phyloP scores from a whole-genome alignment of 2,888 invertebrate species.

The Ramazzottius varieornatus region DNA sequence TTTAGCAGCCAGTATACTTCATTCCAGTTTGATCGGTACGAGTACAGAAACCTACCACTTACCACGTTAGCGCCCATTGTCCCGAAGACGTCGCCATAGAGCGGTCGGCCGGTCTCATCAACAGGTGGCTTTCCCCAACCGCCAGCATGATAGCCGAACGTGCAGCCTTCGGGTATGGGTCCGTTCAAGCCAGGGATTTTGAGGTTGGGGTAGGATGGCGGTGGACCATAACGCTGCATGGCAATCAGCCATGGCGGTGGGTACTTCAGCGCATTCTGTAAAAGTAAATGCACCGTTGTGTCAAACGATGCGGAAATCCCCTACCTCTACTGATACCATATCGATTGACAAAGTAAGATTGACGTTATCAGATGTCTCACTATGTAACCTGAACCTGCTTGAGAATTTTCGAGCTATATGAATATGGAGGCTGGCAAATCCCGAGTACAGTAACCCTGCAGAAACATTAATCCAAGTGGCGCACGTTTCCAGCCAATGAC shows the following conservation, averaged over 20 bases:
- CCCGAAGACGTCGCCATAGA: slow-evolving; percentile 97
- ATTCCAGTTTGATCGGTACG: no score
- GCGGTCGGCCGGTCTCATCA: slow-evolving; percentile 82
- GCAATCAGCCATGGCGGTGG: slow-evolving; percentile 90
- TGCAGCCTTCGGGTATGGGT: slow-evolving; percentile 34
- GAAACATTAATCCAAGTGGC: no score
- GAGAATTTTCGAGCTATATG: no score
- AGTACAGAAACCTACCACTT: background rate
- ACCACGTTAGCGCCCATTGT: slow-evolving; percentile 24
- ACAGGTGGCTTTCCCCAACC: slow-evolving; percentile 99
- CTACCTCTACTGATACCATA: no score
- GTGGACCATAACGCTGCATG: slow-evolving; percentile 92
- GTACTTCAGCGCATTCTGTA: slow-evolving; percentile 27
- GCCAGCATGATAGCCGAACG: slow-evolving; percentile 95
- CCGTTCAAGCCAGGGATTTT: slow-evolving; percentile 53
- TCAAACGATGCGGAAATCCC: no score
- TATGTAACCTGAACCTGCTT: no score
- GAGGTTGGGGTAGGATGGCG: slow-evolving; percentile 90
- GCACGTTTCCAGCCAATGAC: no score
- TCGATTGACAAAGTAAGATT: no score
- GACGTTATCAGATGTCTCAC: no score
- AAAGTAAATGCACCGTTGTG: no score
- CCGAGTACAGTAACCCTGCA: no score
- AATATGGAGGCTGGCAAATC: no score
- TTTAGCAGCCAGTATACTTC: background rate